These are phyloP conservation scores for Tetraodon nigroviridis DNA, from an alignment of 2,113 vertebrate genomes.

Conservation along the genomic window DNA sequence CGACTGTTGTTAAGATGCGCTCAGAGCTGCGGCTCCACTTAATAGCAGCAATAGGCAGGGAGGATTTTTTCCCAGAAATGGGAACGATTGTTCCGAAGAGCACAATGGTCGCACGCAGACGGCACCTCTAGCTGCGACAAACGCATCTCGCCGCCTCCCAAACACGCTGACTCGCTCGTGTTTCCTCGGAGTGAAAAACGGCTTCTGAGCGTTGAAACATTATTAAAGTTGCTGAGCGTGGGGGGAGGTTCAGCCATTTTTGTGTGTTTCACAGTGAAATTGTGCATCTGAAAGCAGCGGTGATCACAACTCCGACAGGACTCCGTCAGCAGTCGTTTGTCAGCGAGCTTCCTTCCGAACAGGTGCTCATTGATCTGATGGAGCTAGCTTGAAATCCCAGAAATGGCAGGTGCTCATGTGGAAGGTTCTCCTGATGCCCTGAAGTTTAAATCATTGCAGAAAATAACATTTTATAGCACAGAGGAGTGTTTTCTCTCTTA, in stretches of 20 bases:
- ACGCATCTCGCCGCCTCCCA: constrained; percentile 53
- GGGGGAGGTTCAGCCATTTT: constrained; percentile 3
- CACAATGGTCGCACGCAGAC: constrained; percentile 21
- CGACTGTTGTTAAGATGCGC: constrained; percentile 28
- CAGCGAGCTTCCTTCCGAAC: not conserved
- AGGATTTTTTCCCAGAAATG: constrained; percentile 48
- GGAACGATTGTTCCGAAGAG: constrained; percentile 31
- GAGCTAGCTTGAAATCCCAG: too few relatives aligned
- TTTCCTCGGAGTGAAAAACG: constrained; percentile 27
- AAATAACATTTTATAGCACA: too few relatives aligned
- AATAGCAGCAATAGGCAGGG: constrained; percentile 14
- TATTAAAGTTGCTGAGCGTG: not conserved
- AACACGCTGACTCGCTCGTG: constrained; percentile 41
- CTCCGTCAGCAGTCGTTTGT: not conserved
- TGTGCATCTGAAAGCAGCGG: constrained; percentile 3
- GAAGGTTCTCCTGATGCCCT: too few relatives aligned
- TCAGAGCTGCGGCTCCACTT: constrained; percentile 18
- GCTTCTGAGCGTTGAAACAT: constrained; percentile 31
- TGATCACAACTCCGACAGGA: not conserved
- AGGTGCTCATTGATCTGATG: too few relatives aligned
- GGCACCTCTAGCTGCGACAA: constrained; percentile 38
- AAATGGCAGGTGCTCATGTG: too few relatives aligned
- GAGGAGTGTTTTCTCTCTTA: too few relatives aligned
- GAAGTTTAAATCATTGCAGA: too few relatives aligned
- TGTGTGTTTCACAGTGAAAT: constrained; percentile 22